Evolutionary conservation across 2,797 vertebrate genomes (phyloP).

Genomic region (Gouania willdenowi): DNA sequence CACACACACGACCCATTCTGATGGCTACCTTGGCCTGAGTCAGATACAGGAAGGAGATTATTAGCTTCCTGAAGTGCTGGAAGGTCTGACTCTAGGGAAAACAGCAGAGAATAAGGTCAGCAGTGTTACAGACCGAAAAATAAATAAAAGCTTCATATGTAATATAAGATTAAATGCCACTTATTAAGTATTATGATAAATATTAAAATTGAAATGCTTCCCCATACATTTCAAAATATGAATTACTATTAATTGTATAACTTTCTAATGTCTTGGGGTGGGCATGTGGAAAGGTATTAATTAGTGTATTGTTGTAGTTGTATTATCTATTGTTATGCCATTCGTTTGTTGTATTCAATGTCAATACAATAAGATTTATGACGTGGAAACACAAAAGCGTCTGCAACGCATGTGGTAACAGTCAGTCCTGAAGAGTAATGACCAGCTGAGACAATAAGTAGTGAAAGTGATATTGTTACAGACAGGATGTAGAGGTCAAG

Average conservation of each 20-base stretch:
- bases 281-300: too few species aligned
- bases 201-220: too few species aligned
- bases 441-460: constrained; percentile 1
- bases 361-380: too few species aligned
- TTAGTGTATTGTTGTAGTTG: too few species aligned
- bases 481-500: constrained; percentile 46
- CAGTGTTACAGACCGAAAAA: constrained; percentile 18
- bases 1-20: neutral
- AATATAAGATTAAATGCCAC: too few species aligned
- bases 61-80: constrained; percentile 61
- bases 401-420: constrained; percentile 25
- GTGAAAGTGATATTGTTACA: constrained; percentile 38
- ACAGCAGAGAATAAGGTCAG: constrained; percentile 46
- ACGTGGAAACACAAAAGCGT: constrained; percentile 18
- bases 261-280: too few species aligned
- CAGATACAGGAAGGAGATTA: constrained; percentile 63
- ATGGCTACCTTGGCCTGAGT: constrained; percentile 22
- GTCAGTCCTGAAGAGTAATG: constrained; percentile 15
- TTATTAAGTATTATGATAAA: too few species aligned
- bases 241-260: too few species aligned
- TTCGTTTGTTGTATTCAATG: too few species aligned
- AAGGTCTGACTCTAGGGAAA: constrained; percentile 4
- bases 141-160: too few species aligned
- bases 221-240: too few species aligned
- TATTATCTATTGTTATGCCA: too few species aligned